Evolutionary conservation across 2,113 vertebrate species (phyloP), one percentile per base, ranked within the genome.

Genomic region (Tetrao urogallus): DNA sequence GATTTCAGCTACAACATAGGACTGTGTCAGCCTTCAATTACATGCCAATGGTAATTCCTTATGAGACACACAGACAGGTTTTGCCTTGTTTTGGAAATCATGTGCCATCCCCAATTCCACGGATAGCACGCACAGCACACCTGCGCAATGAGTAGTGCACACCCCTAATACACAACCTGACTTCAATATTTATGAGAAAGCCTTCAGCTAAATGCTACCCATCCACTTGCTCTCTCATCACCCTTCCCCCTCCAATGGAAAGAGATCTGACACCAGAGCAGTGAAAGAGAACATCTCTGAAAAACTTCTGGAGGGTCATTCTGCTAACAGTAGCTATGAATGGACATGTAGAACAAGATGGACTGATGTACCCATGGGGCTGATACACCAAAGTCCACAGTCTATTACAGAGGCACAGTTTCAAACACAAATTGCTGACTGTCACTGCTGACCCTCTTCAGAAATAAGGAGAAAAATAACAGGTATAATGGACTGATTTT

Each of bases 41-140:
- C 36, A 66, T 30, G 50, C n/a, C 56, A 52, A 11, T 4, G 50
- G 19, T 12, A 57, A 8, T 15, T 78, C 42, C 24, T 66, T 22
- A 1, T 12, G 40, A 42, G 27, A 27, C 9, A 40, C 42, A 36
- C 34, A 48, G 13, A 54, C 19, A 16, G 4, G 1, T 10, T 11
- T 45, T 60, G 27, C n/a, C 48, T 65, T 58, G 14, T 13, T 12
- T 1, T 1, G 66, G 38, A 75, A 52, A 20, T 40, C 27, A 25
- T 40, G 8, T 0, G 1, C 22, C 47, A 76, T 19, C 14, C 61
- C 34, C 20, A 36, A 12, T 50, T 16, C 47, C 1, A 6, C 24
- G 0, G 0, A 28, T 10, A 66, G 50, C 19, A 54, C 22, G 12
- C 32, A 17, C 18, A 48, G 65, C 58, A 9, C 7, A 20, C 3